phyloP scores from a whole-genome alignment of 2,797 vertebrate genomes.

The Apogon hyalosoma region DNA sequence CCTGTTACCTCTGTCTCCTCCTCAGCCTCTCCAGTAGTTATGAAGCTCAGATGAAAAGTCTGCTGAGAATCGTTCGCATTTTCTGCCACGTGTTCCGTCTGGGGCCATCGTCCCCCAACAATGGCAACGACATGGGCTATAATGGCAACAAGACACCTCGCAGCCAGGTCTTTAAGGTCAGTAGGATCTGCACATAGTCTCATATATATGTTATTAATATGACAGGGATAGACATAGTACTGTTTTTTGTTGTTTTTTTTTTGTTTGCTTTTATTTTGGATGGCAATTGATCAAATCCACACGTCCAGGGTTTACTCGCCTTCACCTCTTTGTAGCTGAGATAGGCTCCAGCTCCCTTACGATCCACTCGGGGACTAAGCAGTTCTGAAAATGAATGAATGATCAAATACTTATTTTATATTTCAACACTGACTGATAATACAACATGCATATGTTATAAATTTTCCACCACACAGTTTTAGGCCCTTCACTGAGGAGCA shows the following conservation, averaged over 20 bases:
- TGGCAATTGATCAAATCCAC: too few relatives aligned
- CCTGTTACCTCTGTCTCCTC: constrained; percentile 9
- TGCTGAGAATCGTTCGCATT: constrained; percentile 95
- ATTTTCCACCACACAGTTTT: too few relatives aligned
- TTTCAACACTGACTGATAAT: too few relatives aligned
- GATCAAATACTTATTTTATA: too few relatives aligned
- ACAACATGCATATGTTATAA: too few relatives aligned
- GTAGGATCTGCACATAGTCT: constrained; percentile 38
- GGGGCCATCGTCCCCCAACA: constrained; percentile 94
- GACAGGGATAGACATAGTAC: not conserved
- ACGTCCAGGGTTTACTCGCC: too few relatives aligned
- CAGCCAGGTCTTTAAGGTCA: constrained; percentile 99
- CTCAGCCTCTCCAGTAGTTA: constrained; percentile 96
- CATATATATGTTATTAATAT: not conserved
- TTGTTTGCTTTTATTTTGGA: too few relatives aligned
- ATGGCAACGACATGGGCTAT: constrained; percentile 97
- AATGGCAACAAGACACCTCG: constrained; percentile 98
- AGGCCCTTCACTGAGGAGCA: too few relatives aligned
- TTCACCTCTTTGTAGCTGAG: too few relatives aligned
- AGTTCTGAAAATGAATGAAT: too few relatives aligned
- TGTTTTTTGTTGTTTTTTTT: constrained; percentile 1
- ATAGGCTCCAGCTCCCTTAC: too few relatives aligned
- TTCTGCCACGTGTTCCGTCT: constrained; percentile 97
- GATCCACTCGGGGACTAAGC: too few relatives aligned
- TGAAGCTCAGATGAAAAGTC: constrained; percentile 98